Evolutionary conservation across 2,113 vertebrate genomes (phyloP), one percentile per base, ranked within the genome.

Genomic region (Genyomyrus donnyi): DNA sequence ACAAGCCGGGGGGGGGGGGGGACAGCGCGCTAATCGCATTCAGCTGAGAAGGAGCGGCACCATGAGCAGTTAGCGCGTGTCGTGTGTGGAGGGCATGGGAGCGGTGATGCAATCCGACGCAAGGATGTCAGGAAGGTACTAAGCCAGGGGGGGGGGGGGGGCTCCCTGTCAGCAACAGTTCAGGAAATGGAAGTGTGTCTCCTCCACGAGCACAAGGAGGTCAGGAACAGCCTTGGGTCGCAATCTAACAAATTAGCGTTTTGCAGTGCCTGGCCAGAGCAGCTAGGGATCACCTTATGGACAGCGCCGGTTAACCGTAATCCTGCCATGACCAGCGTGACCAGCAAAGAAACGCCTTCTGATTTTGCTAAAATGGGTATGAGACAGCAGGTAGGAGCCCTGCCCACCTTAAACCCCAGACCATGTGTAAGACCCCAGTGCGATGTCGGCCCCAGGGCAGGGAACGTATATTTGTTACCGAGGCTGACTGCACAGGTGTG

Each of bases 281-380:
- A 93, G 93, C 92, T 89, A 91, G 90, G 91, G 49, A 92, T 92
- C 90, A 94, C 94, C 95, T 93, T 94, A 91, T 92, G 93, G 93
- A 96, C 94, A 96, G 95, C 93, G 95, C 95, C 95, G 95, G 93
- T 93, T 89, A 93, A 91, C 66, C 90, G 91, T 94, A 94, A 95
- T 94, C 94, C 93, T 94, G 95, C 95, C 95, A 95, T 93, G 90
- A 95, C 91, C 91, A 90, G 93, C 91, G 91, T 93, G 93, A 93
- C 92, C 92, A 93, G 92, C 92, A 93, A 80, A 90, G 91, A 93
- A 94, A 89, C 48, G 35, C 85, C 45, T 88, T 27, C 50, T 88
- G 62, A 89, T 88, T 86, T 83, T 13, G 85, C 87, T 70, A 83
- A 90, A 89, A 90, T 85, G 87, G 91, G 70, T 77, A 45, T 27